phyloP scores from a whole-genome alignment of 2,888 invertebrate genomes.

The Hypsopygia costalis region DNA sequence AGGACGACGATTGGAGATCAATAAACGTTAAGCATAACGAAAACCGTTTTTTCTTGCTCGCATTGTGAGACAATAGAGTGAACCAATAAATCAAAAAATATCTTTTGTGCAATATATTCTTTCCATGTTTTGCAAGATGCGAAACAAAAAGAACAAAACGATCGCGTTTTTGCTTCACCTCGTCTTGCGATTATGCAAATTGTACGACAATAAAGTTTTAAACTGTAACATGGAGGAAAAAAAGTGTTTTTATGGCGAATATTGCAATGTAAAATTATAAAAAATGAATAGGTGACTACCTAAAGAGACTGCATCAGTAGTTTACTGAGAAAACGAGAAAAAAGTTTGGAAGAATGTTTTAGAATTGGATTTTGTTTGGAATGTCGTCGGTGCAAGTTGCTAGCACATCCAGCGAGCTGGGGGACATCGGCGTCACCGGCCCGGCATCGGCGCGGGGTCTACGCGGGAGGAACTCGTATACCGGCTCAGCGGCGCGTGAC shows the following conservation, averaged over 20 bases:
- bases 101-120: slow-evolving; percentile 62
- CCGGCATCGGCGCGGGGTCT: slow-evolving; percentile 57
- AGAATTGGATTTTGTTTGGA: slow-evolving; percentile 23
- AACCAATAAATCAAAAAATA: slow-evolving; percentile 69
- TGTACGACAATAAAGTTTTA: slow-evolving; percentile 64
- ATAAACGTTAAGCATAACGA: slow-evolving; percentile 52
- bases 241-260: slow-evolving; percentile 57
- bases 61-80: slow-evolving; percentile 48
- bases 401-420: slow-evolving; percentile 21
- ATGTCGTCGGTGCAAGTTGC: slow-evolving; percentile 24
- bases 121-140: slow-evolving; percentile 56
- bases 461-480: slow-evolving; percentile 89
- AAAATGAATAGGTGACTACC: slow-evolving; percentile 61
- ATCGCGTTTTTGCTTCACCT: slow-evolving; percentile 64
- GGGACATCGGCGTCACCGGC: slow-evolving; percentile 29
- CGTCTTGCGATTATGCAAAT: slow-evolving; percentile 76
- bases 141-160: slow-evolving; percentile 63
- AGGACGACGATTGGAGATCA: slow-evolving; percentile 50
- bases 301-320: slow-evolving; percentile 54
- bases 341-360: slow-evolving; percentile 37
- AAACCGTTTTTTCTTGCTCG: slow-evolving; percentile 39
- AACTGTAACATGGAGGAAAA: slow-evolving; percentile 68
- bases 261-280: slow-evolving; percentile 56
- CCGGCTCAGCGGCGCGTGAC: slow-evolving; percentile 75
- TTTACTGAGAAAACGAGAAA: slow-evolving; percentile 50